Conservation (phyloP, 2,888 invertebrate genomes). For the Saturnia pavonia region DNA sequence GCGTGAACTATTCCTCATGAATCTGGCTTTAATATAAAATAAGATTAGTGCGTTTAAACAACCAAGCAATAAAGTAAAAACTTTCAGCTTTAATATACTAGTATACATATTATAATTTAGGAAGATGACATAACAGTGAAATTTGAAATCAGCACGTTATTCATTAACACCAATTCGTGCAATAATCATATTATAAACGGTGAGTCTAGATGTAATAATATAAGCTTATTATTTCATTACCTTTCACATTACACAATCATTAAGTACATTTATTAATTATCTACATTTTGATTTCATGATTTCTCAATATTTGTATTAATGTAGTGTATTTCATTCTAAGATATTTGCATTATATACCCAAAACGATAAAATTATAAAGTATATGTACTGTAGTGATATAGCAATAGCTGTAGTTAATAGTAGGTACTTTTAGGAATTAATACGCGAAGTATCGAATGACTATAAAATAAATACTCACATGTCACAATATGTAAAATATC, state of each 20-base stretch:
- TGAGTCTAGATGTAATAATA: not conserved
- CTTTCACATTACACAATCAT: too few species aligned
- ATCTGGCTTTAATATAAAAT: too few species aligned
- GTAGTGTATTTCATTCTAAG: too few species aligned
- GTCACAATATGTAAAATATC: not conserved
- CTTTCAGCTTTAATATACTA: too few species aligned
- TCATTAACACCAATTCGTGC: not conserved
- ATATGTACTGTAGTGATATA: not conserved
- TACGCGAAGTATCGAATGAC: not conserved
- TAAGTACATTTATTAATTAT: too few species aligned
- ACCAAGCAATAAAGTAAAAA: too few species aligned
- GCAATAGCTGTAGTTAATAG: not conserved
- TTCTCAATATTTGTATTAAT: too few species aligned
- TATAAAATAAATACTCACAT: not conserved
- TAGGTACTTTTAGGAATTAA: not conserved
- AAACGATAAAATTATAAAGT: not conserved
- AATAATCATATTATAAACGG: not conserved
- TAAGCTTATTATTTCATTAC: not conserved
- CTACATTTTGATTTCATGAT: too few species aligned
- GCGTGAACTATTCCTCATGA: too few species aligned
- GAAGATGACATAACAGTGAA: not conserved
- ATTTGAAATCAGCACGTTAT: not conserved
- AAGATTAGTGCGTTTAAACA: too few species aligned
- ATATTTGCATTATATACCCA: too few species aligned
- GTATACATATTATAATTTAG: not conserved